Evolutionary conservation across 2,888 invertebrate genomes (phyloP).

Genomic region (Taenaris catops): DNA sequence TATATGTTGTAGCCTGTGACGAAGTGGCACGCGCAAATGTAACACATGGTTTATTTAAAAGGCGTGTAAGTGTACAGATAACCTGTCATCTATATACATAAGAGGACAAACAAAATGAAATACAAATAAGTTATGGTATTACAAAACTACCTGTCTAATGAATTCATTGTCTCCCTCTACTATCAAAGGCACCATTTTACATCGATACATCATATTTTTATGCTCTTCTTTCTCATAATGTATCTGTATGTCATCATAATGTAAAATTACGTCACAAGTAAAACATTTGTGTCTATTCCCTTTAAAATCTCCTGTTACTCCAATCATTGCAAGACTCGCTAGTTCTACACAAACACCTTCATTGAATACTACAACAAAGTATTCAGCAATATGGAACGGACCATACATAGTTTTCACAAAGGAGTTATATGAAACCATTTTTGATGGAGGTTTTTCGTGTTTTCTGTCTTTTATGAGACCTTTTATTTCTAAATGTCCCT

Average conservation of each 20-base stretch:
- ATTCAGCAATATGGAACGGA: slow-evolving; percentile 17
- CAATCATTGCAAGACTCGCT: slow-evolving; percentile 35
- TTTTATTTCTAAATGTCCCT: slow-evolving; percentile 38
- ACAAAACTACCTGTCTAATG: slow-evolving; percentile 45
- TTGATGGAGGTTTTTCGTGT: slow-evolving; percentile 25
- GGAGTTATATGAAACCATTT: slow-evolving; percentile 17
- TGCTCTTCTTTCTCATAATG: slow-evolving; percentile 39
- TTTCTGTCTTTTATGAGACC: slow-evolving; percentile 28
- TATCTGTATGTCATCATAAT: slow-evolving; percentile 25
- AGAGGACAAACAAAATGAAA: too few relatives aligned
- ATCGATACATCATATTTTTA: slow-evolving; percentile 31
- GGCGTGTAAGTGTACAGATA: too few relatives aligned
- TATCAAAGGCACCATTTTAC: slow-evolving; percentile 29
- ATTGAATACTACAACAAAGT: slow-evolving; percentile 31
- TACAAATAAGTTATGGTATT: too few relatives aligned
- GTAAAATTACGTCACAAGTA: slow-evolving; percentile 35
- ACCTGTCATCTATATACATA: too few relatives aligned
- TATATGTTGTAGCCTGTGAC: too few relatives aligned
- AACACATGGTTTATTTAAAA: too few relatives aligned
- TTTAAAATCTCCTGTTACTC: slow-evolving; percentile 26
- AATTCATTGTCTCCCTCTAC: slow-evolving; percentile 31
- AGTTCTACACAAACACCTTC: slow-evolving; percentile 27
- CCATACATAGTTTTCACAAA: slow-evolving; percentile 21
- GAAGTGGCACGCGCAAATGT: too few relatives aligned
- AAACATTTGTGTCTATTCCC: slow-evolving; percentile 38